These are phyloP conservation scores for Caenorhabditis japonica DNA, from an alignment of 2,888 invertebrate species.

Conservation along the genomic window DNA sequence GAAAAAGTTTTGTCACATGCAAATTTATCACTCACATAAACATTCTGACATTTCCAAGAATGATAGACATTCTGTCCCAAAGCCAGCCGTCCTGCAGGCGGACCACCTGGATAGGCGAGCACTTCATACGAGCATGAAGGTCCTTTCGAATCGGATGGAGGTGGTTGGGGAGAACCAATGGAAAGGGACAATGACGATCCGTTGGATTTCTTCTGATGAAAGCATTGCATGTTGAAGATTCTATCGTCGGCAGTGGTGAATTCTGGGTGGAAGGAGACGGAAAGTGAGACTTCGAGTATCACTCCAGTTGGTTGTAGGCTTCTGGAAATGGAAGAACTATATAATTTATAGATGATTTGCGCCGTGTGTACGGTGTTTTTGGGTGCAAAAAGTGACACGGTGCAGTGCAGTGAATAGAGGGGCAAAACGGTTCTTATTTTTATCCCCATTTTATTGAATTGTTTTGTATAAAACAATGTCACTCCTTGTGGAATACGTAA, in stretches of 20 bases:
- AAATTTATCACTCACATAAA: conserved; percentile 28
- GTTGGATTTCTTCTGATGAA: conserved; percentile 58
- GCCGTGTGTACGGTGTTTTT: background rate
- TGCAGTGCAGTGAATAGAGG: too few relatives aligned
- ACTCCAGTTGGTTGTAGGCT: conserved; percentile 65
- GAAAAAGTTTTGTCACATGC: too few relatives aligned
- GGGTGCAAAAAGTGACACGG: too few relatives aligned
- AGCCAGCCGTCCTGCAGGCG: conserved; percentile 41
- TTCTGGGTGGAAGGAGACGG: conserved; percentile 71
- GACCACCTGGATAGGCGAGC: conserved; percentile 35
- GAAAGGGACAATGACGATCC: conserved; percentile 19
- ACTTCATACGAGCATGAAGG: conserved; percentile 57
- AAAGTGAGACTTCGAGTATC: conserved; percentile 63
- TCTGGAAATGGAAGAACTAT: conserved; percentile 55
- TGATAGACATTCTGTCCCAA: conserved; percentile 65
- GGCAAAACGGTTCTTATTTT: too few relatives aligned
- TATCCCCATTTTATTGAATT: too few relatives aligned
- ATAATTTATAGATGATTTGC: background rate
- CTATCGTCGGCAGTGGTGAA: conserved; percentile 70
- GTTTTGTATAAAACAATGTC: too few relatives aligned
- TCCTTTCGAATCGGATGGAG: conserved; percentile 32
- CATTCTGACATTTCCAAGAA: conserved; percentile 66
- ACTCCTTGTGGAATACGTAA: too few relatives aligned
- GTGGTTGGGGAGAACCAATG: conserved; percentile 41
- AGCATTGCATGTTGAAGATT: conserved; percentile 67